Evolutionary conservation across 1,140 invertebrate species (phyloP), one percentile per base, ranked within the genome.

Genomic region (Euborellia annulipes): DNA sequence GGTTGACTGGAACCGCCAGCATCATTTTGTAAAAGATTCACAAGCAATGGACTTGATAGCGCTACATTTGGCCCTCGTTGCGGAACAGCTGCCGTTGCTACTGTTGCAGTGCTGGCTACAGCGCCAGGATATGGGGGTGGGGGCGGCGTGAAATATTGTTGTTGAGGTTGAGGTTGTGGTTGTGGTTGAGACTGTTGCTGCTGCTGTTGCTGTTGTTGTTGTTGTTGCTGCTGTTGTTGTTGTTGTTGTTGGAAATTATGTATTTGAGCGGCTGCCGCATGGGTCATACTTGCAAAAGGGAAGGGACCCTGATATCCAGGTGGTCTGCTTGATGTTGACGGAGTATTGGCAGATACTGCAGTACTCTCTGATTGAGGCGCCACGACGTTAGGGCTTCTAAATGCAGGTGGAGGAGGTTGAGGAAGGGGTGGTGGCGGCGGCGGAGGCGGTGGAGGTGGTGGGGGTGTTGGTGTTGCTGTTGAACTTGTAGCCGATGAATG

Each of bases 1-100:
- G 23, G 23, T 53, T 52, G 34, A 49, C 11, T 27, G 2, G 55
- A 8, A 36, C 14, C 27, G 3, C 69, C 63, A 41, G 77, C 79
- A 56, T 90, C 85, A 58, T 85, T 91, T 68, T 92, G 87, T 51
- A 93, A 66, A 44, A 93, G 64, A 66, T 93, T 94, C 2, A 93
- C 88, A 36, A 93, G 67, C 43, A 93, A 63, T n/a, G 88, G 88
- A 62, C 85, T 90, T 47, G 85, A 85, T 54, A 85, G 72, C 17
- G 79, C 79, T 23, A 81, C 72, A 54, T 73, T 54, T 36, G 47
- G 23, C 11, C 23, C 23, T 27, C 23, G 4, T 27, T 27, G 23
- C 4, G 23, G 23, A 4, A 27, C 23, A 27, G 23, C 11, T 65
- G 67, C 21, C 63, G 68, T 38, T 66, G 64, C 20, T 62, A 65